phyloP scores from a whole-genome alignment of 2,113 vertebrate genomes.

The Datnioides undecimradiatus region DNA sequence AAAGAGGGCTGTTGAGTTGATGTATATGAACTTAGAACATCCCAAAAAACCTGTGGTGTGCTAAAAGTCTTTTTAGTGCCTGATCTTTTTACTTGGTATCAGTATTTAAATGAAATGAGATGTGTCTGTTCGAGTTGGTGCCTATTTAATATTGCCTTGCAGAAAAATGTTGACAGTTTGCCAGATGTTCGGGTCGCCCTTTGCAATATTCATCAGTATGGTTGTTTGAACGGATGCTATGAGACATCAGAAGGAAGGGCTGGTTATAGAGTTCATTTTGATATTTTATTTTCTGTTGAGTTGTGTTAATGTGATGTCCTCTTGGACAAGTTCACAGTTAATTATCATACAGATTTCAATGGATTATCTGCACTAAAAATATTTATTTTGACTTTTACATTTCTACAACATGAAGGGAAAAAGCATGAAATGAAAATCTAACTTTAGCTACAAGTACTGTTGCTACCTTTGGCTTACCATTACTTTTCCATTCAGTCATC shows the following conservation, averaged over 20 bases:
- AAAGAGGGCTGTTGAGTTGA: neutral
- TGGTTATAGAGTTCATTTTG: neutral
- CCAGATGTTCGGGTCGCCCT: neutral
- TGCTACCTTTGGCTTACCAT: neutral
- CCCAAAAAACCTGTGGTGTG: neutral
- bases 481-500: constrained; percentile 1
- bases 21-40: constrained; percentile 11
- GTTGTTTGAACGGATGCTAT: neutral
- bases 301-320: neutral
- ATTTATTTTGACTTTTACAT: neutral
- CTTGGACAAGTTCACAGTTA: neutral
- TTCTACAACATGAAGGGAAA: neutral
- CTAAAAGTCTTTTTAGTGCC: constrained; percentile 26
- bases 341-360: neutral
- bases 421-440: neutral
- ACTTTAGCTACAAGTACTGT: neutral
- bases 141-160: constrained; percentile 15
- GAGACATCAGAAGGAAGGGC: neutral
- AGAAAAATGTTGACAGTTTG: neutral
- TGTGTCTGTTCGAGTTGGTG: neutral
- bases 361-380: neutral
- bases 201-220: neutral
- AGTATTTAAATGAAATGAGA: neutral
- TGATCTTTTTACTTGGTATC: constrained; percentile 6
- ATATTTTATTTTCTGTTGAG: neutral